phyloP scores from a whole-genome alignment of 1,140 invertebrate species.

The Dinothrombium tinctorium region DNA sequence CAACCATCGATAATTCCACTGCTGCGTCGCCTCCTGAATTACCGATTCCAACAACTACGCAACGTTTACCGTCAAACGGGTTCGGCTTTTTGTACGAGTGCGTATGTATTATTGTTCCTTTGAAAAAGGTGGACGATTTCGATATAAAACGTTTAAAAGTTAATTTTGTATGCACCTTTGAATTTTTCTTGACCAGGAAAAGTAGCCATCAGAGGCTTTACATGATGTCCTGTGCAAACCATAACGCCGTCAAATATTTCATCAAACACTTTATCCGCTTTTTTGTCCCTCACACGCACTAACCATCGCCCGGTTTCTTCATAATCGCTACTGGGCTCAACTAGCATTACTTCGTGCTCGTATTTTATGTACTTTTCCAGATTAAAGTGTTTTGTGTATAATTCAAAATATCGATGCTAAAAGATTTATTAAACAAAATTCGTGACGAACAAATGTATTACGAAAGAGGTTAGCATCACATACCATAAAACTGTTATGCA shows the following conservation, averaged over 20 bases:
- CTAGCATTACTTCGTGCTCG: slow-evolving; percentile 9
- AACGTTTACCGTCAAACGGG: slow-evolving; percentile 22
- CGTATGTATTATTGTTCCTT: slow-evolving; percentile 22
- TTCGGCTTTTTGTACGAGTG: slow-evolving; percentile 21
- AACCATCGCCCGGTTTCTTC: slow-evolving; percentile 21
- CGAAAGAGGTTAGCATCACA: not conserved
- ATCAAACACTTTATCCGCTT: slow-evolving; percentile 13
- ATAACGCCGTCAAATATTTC: slow-evolving; percentile 14
- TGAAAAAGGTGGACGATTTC: not conserved
- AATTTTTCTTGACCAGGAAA: slow-evolving; percentile 16
- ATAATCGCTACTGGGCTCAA: slow-evolving; percentile 18
- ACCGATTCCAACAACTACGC: slow-evolving; percentile 29
- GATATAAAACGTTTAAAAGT: too few relatives aligned
- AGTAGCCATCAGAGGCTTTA: slow-evolving; percentile 17
- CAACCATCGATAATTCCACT: slow-evolving; percentile 13
- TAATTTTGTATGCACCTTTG: slow-evolving; percentile 8
- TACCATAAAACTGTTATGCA: slow-evolving; percentile 19
- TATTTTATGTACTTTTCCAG: slow-evolving; percentile 11
- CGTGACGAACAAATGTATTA: not conserved
- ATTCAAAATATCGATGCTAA: slow-evolving; percentile 18
- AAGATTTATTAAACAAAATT: not conserved
- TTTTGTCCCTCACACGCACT: slow-evolving; percentile 17
- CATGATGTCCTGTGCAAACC: slow-evolving; percentile 19
- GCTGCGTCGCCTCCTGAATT: slow-evolving; percentile 27
- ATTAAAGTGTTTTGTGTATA: slow-evolving; percentile 17